Conservation (phyloP, 2,797 vertebrate genomes). For the Anas bahamensis region DNA sequence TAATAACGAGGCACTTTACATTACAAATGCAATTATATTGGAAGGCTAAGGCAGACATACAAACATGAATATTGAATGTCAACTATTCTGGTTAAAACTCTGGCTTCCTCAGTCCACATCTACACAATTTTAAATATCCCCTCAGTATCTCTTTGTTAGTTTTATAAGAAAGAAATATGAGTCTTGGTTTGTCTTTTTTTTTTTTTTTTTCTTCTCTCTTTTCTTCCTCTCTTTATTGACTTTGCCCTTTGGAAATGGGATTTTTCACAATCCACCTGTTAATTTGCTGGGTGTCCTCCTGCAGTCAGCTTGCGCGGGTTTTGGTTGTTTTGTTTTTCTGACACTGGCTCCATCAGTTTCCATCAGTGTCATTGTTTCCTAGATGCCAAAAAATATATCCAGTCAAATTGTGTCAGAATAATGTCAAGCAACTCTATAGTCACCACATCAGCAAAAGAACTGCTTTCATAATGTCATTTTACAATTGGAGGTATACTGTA, state of each 20-base stretch:
- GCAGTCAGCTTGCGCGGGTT: background rate
- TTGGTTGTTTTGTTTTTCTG: background rate
- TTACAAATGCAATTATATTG: background rate
- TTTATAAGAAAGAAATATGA: background rate
- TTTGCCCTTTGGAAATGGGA: background rate
- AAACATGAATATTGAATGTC: background rate
- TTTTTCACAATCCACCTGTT: background rate
- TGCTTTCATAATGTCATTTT: constrained; percentile 5
- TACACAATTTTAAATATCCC: background rate
- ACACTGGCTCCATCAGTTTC: constrained; percentile 39
- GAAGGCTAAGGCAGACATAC: background rate
- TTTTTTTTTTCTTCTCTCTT: background rate
- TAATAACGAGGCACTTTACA: background rate
- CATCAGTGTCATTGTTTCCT: constrained; percentile 21
- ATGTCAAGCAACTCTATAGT: background rate
- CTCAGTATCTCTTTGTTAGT: background rate
- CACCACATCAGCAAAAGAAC: background rate
- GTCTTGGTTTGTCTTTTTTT: background rate
- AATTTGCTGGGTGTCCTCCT: constrained; percentile 32
- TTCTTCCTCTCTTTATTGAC: background rate
- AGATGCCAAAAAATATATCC: constrained; percentile 33
- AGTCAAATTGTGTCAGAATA: constrained; percentile 7
- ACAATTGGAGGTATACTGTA: constrained; percentile 12
- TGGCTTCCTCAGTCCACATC: background rate
- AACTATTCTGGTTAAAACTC: background rate